Evolutionary conservation across 1,140 invertebrate genomes (phyloP).

Genomic region (Stratiolaelaps scimitus): DNA sequence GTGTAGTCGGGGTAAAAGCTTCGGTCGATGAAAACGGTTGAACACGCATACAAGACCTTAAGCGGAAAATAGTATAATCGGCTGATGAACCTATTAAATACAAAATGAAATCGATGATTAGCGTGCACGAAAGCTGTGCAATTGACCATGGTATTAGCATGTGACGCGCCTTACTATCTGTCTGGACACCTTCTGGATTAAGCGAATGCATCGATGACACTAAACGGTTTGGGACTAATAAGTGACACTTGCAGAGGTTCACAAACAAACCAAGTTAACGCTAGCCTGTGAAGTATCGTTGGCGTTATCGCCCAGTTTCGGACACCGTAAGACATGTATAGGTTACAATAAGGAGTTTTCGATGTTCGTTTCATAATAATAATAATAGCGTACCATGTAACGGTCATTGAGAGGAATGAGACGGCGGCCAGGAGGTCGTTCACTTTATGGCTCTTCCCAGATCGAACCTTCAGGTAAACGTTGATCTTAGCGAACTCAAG

Average conservation of each 20-base stretch:
- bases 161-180: not conserved
- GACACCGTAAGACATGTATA: no score
- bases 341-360: no score
- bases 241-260: no score
- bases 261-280: no score
- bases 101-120: conserved; percentile 17
- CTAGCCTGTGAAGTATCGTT: no score
- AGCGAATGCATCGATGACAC: no score
- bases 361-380: no score
- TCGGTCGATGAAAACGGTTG: conserved; percentile 35
- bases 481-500: conserved; percentile 43
- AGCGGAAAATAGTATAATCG: conserved; percentile 43
- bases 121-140: conserved; percentile 32
- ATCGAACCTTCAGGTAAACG: conserved; percentile 42
- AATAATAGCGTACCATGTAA: conserved; percentile 40
- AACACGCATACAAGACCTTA: conserved; percentile 40
- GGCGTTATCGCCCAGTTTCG: no score
- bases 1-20: conserved; percentile 38
- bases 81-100: conserved; percentile 37
- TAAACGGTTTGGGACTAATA: no score
- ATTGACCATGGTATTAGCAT: not conserved
- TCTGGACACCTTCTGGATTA: no score
- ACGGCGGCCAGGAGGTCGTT: conserved; percentile 40
- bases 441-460: conserved; percentile 36
- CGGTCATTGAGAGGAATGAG: conserved; percentile 40